phyloP scores from a whole-genome alignment of 2,113 vertebrate species.

The Gambusia holbrooki region DNA sequence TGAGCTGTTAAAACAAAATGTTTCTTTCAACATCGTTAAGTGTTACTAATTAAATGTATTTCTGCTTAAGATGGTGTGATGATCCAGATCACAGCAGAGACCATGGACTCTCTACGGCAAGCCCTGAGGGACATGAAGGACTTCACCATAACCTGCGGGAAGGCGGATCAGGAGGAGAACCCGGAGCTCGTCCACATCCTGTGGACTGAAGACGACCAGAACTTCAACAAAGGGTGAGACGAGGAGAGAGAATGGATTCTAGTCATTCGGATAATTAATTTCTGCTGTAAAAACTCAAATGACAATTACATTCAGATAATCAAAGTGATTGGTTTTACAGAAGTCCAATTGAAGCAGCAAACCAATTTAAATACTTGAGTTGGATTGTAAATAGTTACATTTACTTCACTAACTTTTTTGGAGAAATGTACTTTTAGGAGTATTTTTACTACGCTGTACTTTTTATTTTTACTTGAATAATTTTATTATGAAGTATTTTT shows the following conservation, averaged over 20 bases:
- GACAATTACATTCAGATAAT: not conserved
- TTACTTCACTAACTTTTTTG: no score
- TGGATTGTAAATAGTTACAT: no score
- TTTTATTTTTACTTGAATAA: no score
- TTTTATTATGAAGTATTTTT: no score
- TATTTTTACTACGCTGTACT: no score
- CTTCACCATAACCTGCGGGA: slow-evolving; percentile 93
- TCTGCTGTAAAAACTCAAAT: not conserved
- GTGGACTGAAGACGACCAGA: slow-evolving; percentile 97
- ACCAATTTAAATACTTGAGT: not conserved
- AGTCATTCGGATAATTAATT: not conserved
- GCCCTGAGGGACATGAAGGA: slow-evolving; percentile 98
- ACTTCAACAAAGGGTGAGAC: slow-evolving; percentile 93
- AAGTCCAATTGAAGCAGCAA: not conserved
- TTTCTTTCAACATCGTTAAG: no score
- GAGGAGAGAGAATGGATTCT: not conserved
- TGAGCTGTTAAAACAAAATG: not conserved
- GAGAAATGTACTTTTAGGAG: no score
- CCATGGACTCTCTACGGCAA: slow-evolving; percentile 93
- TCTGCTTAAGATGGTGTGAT: slow-evolving; percentile 89
- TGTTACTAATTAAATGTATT: not conserved
- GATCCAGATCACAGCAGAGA: slow-evolving; percentile 98
- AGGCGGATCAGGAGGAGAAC: slow-evolving; percentile 90
- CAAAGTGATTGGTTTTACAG: not conserved
- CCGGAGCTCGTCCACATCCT: slow-evolving; percentile 93